These are phyloP conservation scores for Parazoanthus darwini DNA, from an alignment of 92 coral and sea anemone genomes.

Conservation along the genomic window DNA sequence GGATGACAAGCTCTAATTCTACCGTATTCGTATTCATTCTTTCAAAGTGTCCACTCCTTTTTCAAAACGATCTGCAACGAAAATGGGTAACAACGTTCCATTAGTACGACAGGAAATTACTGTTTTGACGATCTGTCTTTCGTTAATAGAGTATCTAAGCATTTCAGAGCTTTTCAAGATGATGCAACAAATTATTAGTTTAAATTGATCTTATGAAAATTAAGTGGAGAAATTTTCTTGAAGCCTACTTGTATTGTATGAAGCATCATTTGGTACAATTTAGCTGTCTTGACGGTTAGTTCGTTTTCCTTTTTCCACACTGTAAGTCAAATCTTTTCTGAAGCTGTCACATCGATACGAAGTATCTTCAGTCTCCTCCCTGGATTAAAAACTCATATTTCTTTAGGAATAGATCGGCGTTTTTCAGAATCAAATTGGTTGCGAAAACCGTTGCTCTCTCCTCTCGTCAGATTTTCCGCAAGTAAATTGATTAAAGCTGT, in stretches of 20 bases:
- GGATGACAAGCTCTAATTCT: neutral
- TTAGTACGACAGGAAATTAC: neutral
- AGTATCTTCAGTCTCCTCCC: too few relatives aligned
- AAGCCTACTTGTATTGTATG: neutral
- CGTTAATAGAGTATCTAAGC: neutral
- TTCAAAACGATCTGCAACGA: neutral
- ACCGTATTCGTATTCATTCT: neutral
- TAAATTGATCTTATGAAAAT: neutral
- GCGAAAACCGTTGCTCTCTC: neutral
- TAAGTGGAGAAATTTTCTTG: too few relatives aligned
- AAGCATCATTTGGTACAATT: neutral
- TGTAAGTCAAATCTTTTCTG: too few relatives aligned
- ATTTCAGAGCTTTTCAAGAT: neutral
- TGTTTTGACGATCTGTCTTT: neutral
- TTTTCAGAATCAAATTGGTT: neutral
- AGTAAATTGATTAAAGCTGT: neutral
- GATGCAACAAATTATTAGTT: neutral
- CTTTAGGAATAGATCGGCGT: neutral
- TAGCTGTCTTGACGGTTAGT: neutral
- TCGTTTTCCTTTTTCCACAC: neutral
- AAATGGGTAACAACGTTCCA: neutral
- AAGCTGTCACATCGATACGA: too few relatives aligned
- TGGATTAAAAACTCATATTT: too few relatives aligned
- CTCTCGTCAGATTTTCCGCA: neutral
- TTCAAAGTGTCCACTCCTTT: neutral